A percentile compares a stretch with the other conserved stretches of the same genome.
Conservation (phyloP, 2,113 vertebrate species). For the Pristiophorus japonicus region DNA sequence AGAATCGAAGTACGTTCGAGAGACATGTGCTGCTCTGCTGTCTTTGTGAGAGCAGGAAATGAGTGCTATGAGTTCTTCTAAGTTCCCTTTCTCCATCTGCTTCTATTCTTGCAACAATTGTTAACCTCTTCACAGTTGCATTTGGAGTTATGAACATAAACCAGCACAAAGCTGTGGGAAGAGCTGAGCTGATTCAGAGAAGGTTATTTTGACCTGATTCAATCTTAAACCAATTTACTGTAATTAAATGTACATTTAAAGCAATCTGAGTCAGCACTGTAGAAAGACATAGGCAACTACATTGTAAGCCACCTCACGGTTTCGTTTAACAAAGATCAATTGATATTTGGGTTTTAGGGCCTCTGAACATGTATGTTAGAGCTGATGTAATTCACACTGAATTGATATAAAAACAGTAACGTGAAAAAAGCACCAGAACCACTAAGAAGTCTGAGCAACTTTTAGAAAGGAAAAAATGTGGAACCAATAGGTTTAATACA, state of each 20-base stretch:
- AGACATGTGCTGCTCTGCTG: slow-evolving; percentile 42
- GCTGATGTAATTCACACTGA: not conserved
- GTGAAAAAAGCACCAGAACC: not conserved
- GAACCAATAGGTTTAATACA: not conserved
- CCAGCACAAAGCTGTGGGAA: not conserved
- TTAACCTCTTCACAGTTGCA: slow-evolving; percentile 24
- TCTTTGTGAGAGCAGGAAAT: slow-evolving; percentile 43
- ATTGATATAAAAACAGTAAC: not conserved
- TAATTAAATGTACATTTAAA: not conserved
- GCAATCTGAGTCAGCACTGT: not conserved
- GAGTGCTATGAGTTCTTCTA: slow-evolving; percentile 37
- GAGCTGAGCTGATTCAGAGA: not conserved
- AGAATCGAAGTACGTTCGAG: slow-evolving; percentile 45
- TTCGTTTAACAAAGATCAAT: not conserved
- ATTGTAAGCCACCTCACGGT: not conserved
- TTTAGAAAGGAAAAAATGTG: not conserved
- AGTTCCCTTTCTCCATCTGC: not conserved
- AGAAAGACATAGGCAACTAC: not conserved
- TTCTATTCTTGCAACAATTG: slow-evolving; percentile 37
- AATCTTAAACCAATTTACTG: not conserved
- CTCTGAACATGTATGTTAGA: not conserved
- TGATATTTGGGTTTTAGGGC: not conserved
- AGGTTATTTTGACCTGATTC: not conserved
- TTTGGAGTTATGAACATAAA: not conserved
- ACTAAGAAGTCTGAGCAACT: not conserved